A percentile compares a stretch with the other conserved stretches of the same genome.
Evolutionary conservation across 2,113 vertebrate genomes (phyloP).

Genomic region (Bostrychus sinensis): DNA sequence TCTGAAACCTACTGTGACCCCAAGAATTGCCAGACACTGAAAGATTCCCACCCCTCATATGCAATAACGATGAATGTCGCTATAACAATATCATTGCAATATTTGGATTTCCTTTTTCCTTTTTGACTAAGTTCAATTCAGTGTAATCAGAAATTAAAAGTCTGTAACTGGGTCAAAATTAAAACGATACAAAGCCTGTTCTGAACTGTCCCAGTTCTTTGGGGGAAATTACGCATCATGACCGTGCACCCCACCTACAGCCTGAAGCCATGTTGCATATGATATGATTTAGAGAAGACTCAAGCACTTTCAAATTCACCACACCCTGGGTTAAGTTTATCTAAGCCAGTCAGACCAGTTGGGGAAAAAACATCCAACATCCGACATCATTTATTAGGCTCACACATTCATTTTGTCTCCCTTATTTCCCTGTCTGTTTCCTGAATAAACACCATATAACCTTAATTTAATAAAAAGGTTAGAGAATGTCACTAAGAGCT

Average conservation of each 20-base stretch:
- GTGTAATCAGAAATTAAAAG: too few relatives aligned
- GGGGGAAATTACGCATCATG: not conserved
- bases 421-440: slow-evolving; percentile 46
- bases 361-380: not conserved
- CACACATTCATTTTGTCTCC: slow-evolving; percentile 26
- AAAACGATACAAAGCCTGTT: not conserved
- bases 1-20: too few relatives aligned
- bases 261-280: slow-evolving; percentile 10
- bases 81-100: too few relatives aligned
- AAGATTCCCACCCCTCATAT: too few relatives aligned
- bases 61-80: too few relatives aligned
- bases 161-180: too few relatives aligned
- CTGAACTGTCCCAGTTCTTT: slow-evolving; percentile 4
- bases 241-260: slow-evolving; percentile 26
- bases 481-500: too few relatives aligned
- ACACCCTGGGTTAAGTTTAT: slow-evolving; percentile 16
- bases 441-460: slow-evolving; percentile 30
- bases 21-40: too few relatives aligned
- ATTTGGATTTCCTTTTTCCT: too few relatives aligned
- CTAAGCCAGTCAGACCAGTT: slow-evolving; percentile 50
- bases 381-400: slow-evolving; percentile 9
- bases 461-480: too few relatives aligned
- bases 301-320: slow-evolving; percentile 16
- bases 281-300: slow-evolving; percentile 13
- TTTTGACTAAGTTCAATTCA: too few relatives aligned